These are phyloP conservation scores for Plusia festucae DNA, from an alignment of 2,888 invertebrate genomes.

Conservation along the genomic window DNA sequence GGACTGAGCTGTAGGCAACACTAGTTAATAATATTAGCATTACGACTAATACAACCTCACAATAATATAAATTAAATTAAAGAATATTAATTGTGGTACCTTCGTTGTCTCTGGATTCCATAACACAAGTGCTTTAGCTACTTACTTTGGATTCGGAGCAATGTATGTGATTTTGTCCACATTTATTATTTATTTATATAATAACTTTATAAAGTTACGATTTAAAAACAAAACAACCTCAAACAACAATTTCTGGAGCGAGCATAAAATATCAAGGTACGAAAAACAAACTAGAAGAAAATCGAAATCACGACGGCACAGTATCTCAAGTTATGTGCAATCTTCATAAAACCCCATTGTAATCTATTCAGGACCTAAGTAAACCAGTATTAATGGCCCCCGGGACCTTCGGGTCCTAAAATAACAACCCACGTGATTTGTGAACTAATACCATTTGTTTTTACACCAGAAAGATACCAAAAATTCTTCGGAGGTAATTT, in stretches of 20 bases:
- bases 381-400: slow-evolving; percentile 60
- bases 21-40: no score
- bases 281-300: slow-evolving; percentile 7
- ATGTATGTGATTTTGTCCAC: no score
- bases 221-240: background rate
- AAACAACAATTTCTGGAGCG: background rate
- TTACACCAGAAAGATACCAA: background rate
- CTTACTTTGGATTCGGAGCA: no score
- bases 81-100: no score
- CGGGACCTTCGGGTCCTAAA: slow-evolving; percentile 56
- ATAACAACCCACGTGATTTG: slow-evolving; percentile 62
- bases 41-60: no score
- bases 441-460: slow-evolving; percentile 42
- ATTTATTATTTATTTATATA: no score
- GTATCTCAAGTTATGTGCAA: slow-evolving; percentile 50
- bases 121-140: no score
- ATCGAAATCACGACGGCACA: background rate
- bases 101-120: no score
- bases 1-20: no score
- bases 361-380: slow-evolving; percentile 65
- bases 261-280: background rate
- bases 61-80: no score
- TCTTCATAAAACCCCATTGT: slow-evolving; percentile 54
- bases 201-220: no score
- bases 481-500: background rate